Percentiles rank a stretch among this genome's conserved stretches.
Conservation (phyloP, 2,113 vertebrate species). For the Brachionichthys hirsutus region DNA sequence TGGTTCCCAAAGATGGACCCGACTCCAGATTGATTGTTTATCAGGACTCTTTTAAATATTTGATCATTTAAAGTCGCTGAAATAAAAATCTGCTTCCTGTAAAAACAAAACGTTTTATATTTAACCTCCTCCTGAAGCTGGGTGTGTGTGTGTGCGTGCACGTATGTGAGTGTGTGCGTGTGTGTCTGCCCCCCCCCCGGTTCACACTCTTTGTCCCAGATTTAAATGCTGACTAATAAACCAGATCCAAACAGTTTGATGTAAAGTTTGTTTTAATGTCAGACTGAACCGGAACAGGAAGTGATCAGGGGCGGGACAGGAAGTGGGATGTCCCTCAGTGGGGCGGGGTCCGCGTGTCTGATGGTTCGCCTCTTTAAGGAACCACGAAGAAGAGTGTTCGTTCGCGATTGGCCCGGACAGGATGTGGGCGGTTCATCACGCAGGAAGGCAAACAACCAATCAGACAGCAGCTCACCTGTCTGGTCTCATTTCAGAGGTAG, state of each 20-base stretch:
- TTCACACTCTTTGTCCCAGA: slow-evolving; percentile 3
- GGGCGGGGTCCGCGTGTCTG: too few relatives aligned
- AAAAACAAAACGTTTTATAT: slow-evolving; percentile 14
- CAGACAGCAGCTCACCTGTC: too few relatives aligned
- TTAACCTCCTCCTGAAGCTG: too few relatives aligned
- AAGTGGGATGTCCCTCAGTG: too few relatives aligned
- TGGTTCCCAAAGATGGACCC: slow-evolving; percentile 83
- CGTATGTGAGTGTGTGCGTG: not conserved
- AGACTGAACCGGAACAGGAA: too few relatives aligned
- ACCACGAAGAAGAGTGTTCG: too few relatives aligned
- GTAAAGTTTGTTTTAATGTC: not conserved
- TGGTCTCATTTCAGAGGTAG: too few relatives aligned
- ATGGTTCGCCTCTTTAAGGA: too few relatives aligned
- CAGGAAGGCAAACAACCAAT: too few relatives aligned
- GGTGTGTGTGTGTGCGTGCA: not conserved
- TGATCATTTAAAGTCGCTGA: slow-evolving; percentile 82
- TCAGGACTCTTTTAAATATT: slow-evolving; percentile 77
- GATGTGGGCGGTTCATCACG: too few relatives aligned
- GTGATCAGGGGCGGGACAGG: too few relatives aligned
- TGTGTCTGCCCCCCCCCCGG: not conserved
- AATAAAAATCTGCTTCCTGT: slow-evolving; percentile 21
- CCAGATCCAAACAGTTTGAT: not conserved
- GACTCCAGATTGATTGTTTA: slow-evolving; percentile 82
- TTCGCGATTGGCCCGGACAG: too few relatives aligned
- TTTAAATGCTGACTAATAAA: slow-evolving; percentile 14